Conservation (phyloP, 2,797 vertebrate genomes). For the Euthynnus affinis region DNA sequence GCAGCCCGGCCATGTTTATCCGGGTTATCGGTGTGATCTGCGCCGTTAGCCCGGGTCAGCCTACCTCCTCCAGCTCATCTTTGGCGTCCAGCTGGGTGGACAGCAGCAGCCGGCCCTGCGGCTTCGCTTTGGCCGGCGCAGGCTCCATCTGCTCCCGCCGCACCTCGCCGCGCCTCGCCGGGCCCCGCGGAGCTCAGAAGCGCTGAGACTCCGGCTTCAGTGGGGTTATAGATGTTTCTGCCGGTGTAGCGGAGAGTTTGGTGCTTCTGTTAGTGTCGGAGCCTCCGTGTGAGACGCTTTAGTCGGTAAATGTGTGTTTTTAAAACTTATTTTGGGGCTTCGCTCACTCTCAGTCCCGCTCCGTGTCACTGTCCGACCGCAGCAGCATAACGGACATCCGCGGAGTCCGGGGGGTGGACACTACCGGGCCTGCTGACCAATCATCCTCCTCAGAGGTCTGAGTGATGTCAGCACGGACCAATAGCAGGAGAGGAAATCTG, state of each 20-base stretch:
- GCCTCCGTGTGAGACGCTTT: constrained; percentile 15
- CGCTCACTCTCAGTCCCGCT: constrained; percentile 63
- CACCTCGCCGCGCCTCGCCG: constrained; percentile 66
- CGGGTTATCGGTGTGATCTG: too few species aligned
- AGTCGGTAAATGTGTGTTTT: constrained; percentile 55
- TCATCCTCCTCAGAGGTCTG: neutral
- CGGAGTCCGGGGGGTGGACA: constrained; percentile 53
- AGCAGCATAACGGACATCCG: constrained; percentile 79
- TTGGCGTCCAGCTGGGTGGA: constrained; percentile 95
- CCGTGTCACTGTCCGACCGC: constrained; percentile 62
- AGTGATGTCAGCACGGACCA: constrained; percentile 56
- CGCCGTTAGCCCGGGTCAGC: constrained; percentile 9
- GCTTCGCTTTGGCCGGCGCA: constrained; percentile 86
- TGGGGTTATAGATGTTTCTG: constrained; percentile 34
- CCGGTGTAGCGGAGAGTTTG: constrained; percentile 30
- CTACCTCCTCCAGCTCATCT: constrained; percentile 96
- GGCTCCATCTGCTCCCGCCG: constrained; percentile 87
- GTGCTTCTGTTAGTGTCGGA: constrained; percentile 38
- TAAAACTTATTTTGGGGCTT: constrained; percentile 64
- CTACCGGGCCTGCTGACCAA: constrained; percentile 50
- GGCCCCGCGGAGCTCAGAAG: constrained; percentile 76
- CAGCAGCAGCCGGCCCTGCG: constrained; percentile 89
- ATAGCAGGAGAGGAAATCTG: constrained; percentile 25
- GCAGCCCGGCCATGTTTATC: neutral
- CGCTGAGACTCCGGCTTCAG: constrained; percentile 47